phyloP scores from a whole-genome alignment of 2,888 invertebrate species.

The Schizotus pectinicornis region DNA sequence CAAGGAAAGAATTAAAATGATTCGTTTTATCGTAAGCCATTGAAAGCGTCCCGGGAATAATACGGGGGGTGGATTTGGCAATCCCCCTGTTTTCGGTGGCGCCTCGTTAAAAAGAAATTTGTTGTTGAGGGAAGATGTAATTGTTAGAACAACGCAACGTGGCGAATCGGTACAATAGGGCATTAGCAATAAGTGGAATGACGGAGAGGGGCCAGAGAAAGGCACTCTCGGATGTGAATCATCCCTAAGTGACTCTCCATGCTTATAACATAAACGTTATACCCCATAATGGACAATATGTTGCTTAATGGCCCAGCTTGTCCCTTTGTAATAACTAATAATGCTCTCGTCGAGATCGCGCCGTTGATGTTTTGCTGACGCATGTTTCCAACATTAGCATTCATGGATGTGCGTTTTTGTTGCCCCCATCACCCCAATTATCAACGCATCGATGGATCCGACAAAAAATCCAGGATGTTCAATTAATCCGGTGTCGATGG shows the following conservation, averaged over 20 bases:
- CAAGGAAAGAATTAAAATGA: slow-evolving; percentile 15
- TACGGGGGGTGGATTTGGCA: too few species aligned
- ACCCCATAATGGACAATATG: slow-evolving; percentile 51
- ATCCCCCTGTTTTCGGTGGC: background rate
- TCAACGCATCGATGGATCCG: slow-evolving; percentile 8
- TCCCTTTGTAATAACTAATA: slow-evolving; percentile 48
- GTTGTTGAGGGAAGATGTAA: slow-evolving; percentile 3
- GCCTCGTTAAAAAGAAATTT: slow-evolving; percentile 15
- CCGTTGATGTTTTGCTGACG: slow-evolving; percentile 27
- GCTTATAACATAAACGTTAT: slow-evolving; percentile 45
- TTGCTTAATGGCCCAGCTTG: slow-evolving; percentile 48
- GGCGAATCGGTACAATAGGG: slow-evolving; percentile 12
- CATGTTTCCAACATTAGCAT: slow-evolving; percentile 21
- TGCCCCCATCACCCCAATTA: slow-evolving; percentile 13
- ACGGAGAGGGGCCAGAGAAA: slow-evolving; percentile 32
- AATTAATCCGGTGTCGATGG: slow-evolving; percentile 3
- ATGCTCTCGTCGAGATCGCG: slow-evolving; percentile 34
- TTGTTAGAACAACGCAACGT: slow-evolving; percentile 1
- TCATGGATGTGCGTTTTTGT: slow-evolving; percentile 23
- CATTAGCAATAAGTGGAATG: slow-evolving; percentile 38
- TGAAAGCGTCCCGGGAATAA: background rate
- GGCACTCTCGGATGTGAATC: slow-evolving; percentile 43
- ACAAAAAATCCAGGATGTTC: slow-evolving; percentile 3
- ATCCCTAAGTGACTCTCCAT: slow-evolving; percentile 48
- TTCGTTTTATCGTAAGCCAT: slow-evolving; percentile 9